phyloP scores from a whole-genome alignment of 2,888 invertebrate genomes.

The Drosophila prostipennis region DNA sequence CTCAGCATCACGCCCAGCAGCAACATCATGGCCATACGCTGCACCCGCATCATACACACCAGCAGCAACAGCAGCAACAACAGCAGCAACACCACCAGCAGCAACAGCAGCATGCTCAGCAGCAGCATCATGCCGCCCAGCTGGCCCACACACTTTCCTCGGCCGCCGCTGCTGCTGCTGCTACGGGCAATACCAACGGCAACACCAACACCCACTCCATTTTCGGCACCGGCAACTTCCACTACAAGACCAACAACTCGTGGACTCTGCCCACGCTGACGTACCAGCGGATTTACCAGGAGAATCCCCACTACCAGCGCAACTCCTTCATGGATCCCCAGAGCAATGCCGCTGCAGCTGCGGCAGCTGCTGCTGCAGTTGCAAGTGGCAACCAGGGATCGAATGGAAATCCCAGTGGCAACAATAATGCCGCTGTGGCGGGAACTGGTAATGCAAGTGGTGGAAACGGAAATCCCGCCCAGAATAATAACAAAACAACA shows the following conservation, averaged over 20 bases:
- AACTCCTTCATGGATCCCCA: slow-evolving; percentile 73
- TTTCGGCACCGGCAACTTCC: slow-evolving; percentile 83
- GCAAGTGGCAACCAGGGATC: slow-evolving; percentile 18
- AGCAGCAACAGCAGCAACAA: slow-evolving; percentile 53
- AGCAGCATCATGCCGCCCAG: slow-evolving; percentile 72
- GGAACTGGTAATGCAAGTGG: slow-evolving; percentile 12
- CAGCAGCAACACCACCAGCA: slow-evolving; percentile 67
- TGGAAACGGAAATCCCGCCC: slow-evolving; percentile 15
- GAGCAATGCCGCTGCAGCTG: slow-evolving; percentile 49
- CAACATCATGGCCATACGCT: slow-evolving; percentile 59
- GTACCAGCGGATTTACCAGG: slow-evolving; percentile 83
- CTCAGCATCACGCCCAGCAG: slow-evolving; percentile 64
- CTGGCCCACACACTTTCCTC: slow-evolving; percentile 77
- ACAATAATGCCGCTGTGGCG: slow-evolving; percentile 34
- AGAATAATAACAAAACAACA: slow-evolving; percentile 19
- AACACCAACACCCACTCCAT: slow-evolving; percentile 82
- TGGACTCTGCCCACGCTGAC: slow-evolving; percentile 83
- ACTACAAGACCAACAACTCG: slow-evolving; percentile 83
- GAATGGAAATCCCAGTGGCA: slow-evolving; percentile 27
- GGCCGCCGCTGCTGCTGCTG: slow-evolving; percentile 67
- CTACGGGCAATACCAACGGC: slow-evolving; percentile 34
- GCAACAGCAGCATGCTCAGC: slow-evolving; percentile 58
- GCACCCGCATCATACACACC: slow-evolving; percentile 60
- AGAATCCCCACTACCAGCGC: slow-evolving; percentile 81
- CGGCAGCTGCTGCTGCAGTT: slow-evolving; percentile 45